phyloP scores from a whole-genome alignment of 2,888 invertebrate genomes.

The Pilophorus perplexus region DNA sequence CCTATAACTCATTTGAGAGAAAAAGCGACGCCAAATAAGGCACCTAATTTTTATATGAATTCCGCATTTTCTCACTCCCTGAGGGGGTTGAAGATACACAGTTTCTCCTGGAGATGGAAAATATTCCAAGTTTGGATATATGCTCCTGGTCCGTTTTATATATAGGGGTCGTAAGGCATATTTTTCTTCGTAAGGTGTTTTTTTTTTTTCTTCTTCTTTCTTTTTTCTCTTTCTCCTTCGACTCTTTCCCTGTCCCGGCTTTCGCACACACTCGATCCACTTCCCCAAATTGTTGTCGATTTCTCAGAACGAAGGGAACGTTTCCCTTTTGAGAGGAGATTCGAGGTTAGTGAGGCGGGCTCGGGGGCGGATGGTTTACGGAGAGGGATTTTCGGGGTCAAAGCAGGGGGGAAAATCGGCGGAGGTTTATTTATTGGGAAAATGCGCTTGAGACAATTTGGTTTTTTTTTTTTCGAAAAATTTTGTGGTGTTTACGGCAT shows the following conservation, averaged over 20 bases:
- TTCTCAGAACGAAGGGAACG: conserved; percentile 9
- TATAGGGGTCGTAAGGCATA: conserved; percentile 35
- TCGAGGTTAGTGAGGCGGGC: neutral
- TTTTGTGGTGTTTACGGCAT: no score
- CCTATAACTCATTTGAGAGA: conserved; percentile 23
- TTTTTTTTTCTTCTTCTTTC: no score
- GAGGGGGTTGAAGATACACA: neutral
- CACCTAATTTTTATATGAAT: conserved; percentile 23
- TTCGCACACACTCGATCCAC: neutral
- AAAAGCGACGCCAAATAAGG: neutral
- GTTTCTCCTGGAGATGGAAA: neutral
- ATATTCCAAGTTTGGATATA: conserved; percentile 36
- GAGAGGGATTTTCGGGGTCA: no score
- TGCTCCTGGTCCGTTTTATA: conserved; percentile 33
- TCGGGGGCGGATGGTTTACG: no score
- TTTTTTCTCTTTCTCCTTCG: no score
- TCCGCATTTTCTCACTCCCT: conserved; percentile 6
- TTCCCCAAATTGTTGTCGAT: conserved; percentile 37
- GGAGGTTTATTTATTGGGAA: no score
- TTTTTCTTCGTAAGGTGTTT: conserved; percentile 16
- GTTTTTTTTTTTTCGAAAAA: no score
- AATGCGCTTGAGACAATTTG: no score
- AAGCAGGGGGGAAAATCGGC: no score
- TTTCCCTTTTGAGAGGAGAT: neutral
- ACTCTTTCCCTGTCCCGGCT: no score